Percentiles rank a stretch among this genome's conserved stretches.
Conservation (phyloP, 2,888 invertebrate genomes). For the Terebella lapidaria region DNA sequence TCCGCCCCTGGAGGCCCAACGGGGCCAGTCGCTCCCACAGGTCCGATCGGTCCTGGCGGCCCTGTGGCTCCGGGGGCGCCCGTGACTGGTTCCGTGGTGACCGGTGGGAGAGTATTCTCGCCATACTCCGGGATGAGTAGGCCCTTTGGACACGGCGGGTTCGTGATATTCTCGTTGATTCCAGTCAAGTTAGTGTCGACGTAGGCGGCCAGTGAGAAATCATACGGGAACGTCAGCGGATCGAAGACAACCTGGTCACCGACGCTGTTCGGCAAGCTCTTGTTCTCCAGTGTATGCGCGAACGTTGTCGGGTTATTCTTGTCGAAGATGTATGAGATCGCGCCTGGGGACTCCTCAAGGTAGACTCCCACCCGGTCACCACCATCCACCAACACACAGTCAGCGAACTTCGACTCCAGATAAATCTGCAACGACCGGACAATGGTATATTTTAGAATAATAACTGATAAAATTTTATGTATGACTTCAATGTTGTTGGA, state of each 20-base stretch:
- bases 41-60: constrained; percentile 7
- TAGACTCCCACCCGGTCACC: constrained; percentile 17
- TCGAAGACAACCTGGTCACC: constrained; percentile 9
- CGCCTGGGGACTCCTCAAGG: constrained; percentile 9
- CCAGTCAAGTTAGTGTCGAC: background rate
- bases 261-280: background rate
- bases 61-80: constrained; percentile 9
- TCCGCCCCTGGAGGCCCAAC: background rate
- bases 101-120: constrained; percentile 3
- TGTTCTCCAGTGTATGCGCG: background rate
- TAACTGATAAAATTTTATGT: too few relatives aligned
- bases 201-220: constrained; percentile 14
- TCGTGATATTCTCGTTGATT: background rate
- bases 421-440: too few relatives aligned
- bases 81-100: too few relatives aligned
- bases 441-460: too few relatives aligned
- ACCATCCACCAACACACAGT: constrained; percentile 7
- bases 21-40: constrained; percentile 1
- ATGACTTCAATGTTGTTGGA: too few relatives aligned
- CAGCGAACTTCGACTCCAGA: too few relatives aligned
- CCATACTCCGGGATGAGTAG: constrained; percentile 11
- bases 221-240: constrained; percentile 11
- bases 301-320: background rate
- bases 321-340: constrained; percentile 13
- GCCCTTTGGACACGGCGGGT: constrained; percentile 7